phyloP scores from a whole-genome alignment of 2,888 invertebrate species.

The Theretra japonica region DNA sequence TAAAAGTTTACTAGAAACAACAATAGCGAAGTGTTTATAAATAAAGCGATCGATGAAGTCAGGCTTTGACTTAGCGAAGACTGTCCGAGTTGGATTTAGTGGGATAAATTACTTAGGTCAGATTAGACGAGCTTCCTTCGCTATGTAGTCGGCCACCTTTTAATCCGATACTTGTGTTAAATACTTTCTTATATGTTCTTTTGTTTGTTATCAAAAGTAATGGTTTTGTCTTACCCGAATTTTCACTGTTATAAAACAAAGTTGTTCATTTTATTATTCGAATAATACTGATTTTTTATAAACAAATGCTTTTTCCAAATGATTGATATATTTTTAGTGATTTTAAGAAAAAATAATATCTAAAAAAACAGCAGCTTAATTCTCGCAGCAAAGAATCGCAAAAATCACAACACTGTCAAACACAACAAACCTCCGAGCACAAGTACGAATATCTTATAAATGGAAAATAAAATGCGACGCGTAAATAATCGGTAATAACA shows the following conservation, averaged over 20 bases:
- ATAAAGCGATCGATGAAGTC: constrained; percentile 42
- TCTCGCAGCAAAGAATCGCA: constrained; percentile 56
- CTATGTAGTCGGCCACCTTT: not conserved
- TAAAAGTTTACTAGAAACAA: constrained; percentile 18
- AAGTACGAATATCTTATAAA: constrained; percentile 55
- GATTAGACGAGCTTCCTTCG: constrained; percentile 28
- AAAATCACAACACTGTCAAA: constrained; percentile 71
- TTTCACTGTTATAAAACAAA: not conserved
- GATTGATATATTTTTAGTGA: not conserved
- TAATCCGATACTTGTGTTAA: not conserved
- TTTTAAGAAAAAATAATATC: no score
- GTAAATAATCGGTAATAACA: constrained; percentile 57
- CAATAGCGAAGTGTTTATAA: constrained; percentile 34
- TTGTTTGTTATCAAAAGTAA: not conserved
- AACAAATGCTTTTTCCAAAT: not conserved
- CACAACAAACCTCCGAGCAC: constrained; percentile 74
- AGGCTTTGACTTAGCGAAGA: constrained; percentile 35
- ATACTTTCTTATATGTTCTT: not conserved
- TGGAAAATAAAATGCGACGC: constrained; percentile 65
- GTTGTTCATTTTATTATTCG: not conserved
- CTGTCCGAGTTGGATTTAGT: constrained; percentile 42
- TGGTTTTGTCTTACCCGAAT: constrained; percentile 1
- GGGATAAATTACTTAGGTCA: constrained; percentile 30
- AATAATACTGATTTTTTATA: not conserved
- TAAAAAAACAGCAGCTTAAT: not conserved